A percentile compares a stretch with the other conserved stretches of the same genome.
Evolutionary conservation across 2,888 invertebrate genomes (phyloP).

Genomic region (Lymantria dispar): DNA sequence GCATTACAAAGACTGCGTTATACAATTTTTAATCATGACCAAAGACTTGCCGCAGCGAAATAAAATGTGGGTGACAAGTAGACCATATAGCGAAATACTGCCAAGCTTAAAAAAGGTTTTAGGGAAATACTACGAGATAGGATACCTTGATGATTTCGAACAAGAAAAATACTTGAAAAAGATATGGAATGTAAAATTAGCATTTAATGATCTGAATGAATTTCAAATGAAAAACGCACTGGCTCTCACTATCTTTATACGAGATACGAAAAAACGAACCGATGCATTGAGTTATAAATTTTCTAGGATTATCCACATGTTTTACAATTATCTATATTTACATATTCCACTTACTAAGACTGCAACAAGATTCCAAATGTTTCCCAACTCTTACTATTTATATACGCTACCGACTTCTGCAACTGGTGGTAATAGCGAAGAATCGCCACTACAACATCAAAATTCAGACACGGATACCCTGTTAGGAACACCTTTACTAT

Average conservation of each 20-base stretch:
- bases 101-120: constrained; percentile 5
- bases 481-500: background rate
- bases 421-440: no score
- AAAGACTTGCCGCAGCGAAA: constrained; percentile 3
- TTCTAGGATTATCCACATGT: background rate
- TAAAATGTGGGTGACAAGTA: constrained; percentile 23
- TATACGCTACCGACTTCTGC: no score
- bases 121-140: constrained; percentile 4
- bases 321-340: background rate
- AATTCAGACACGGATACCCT: background rate
- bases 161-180: constrained; percentile 7
- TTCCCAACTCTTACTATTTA: no score
- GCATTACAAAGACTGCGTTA: constrained; percentile 11
- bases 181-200: constrained; percentile 15
- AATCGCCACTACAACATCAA: background rate
- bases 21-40: constrained; percentile 6
- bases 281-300: background rate
- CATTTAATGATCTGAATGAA: constrained; percentile 3
- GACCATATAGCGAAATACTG: constrained; percentile 19
- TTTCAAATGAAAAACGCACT: constrained; percentile 9
- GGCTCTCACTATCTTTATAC: constrained; percentile 7
- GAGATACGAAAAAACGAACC: background rate
- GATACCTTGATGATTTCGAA: constrained; percentile 8
- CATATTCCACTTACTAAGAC: background rate
- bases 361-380: background rate